These are phyloP conservation scores for Ariolimax columbianus DNA, from an alignment of 2,888 invertebrate genomes.

Conservation along the genomic window DNA sequence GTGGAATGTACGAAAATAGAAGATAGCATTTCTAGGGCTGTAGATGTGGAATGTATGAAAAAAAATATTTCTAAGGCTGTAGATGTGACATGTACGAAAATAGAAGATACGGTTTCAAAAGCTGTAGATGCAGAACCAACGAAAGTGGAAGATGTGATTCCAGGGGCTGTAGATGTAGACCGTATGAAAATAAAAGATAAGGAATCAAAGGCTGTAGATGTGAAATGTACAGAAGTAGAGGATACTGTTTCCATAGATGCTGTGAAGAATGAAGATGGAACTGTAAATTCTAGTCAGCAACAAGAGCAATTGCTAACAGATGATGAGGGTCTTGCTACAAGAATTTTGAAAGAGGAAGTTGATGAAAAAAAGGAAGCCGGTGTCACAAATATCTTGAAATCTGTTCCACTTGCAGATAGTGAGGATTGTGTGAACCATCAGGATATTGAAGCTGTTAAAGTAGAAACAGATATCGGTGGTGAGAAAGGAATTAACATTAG, in stretches of 20 bases:
- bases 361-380: conserved; percentile 12
- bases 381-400: not conserved
- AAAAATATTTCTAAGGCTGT: not conserved
- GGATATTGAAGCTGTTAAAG: conserved; percentile 33
- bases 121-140: no score
- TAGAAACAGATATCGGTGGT: not conserved
- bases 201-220: no score
- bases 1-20: not conserved
- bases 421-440: no score
- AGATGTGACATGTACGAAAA: not conserved
- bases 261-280: not conserved
- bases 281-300: not conserved
- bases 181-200: not conserved
- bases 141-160: not conserved
- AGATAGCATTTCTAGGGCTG: not conserved
- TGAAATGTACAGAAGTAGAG: no score
- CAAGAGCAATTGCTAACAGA: not conserved
- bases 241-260: not conserved
- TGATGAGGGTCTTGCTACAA: not conserved
- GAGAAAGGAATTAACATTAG: not conserved
- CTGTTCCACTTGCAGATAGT: not conserved
- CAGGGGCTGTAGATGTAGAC: not conserved
- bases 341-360: not conserved
- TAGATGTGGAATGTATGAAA: not conserved
- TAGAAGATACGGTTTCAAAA: no score